These are phyloP conservation scores for Propsilocerus akamusi DNA, from an alignment of 1,140 invertebrate species.

Conservation along the genomic window DNA sequence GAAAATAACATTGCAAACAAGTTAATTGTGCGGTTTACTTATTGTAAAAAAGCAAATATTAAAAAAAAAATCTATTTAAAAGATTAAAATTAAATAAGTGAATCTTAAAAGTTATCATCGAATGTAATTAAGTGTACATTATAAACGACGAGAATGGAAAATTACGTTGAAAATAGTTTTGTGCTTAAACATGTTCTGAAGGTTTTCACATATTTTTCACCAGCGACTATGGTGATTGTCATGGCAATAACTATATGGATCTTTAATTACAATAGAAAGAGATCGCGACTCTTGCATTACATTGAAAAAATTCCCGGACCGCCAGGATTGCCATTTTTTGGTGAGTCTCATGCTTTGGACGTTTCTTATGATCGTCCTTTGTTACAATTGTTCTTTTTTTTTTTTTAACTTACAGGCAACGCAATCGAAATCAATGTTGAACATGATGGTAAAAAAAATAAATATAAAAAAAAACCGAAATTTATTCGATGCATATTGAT, in stretches of 20 bases:
- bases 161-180: not conserved
- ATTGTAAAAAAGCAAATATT: not conserved
- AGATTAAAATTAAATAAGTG: too few relatives aligned
- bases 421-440: constrained; percentile 29
- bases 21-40: not conserved
- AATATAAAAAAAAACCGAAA: constrained; percentile 11
- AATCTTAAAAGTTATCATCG: too few relatives aligned
- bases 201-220: constrained; percentile 5
- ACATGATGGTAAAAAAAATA: constrained; percentile 23
- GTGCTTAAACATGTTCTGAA: not conserved
- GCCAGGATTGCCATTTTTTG: constrained; percentile 31
- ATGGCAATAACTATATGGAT: constrained; percentile 7
- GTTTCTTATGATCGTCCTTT: not conserved
- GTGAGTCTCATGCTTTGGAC: constrained; percentile 5
- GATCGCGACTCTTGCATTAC: constrained; percentile 22
- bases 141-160: too few relatives aligned
- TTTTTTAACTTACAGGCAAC: constrained; percentile 21
- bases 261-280: constrained; percentile 21
- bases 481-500: constrained; percentile 7
- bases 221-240: constrained; percentile 6
- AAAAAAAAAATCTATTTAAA: constrained; percentile 1
- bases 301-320: constrained; percentile 35
- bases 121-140: too few relatives aligned
- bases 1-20: not conserved
- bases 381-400: not conserved